Percentiles rank a stretch among this genome's conserved stretches.
Conservation (phyloP, 2,888 invertebrate species). For the Aspidapion aeneum region DNA sequence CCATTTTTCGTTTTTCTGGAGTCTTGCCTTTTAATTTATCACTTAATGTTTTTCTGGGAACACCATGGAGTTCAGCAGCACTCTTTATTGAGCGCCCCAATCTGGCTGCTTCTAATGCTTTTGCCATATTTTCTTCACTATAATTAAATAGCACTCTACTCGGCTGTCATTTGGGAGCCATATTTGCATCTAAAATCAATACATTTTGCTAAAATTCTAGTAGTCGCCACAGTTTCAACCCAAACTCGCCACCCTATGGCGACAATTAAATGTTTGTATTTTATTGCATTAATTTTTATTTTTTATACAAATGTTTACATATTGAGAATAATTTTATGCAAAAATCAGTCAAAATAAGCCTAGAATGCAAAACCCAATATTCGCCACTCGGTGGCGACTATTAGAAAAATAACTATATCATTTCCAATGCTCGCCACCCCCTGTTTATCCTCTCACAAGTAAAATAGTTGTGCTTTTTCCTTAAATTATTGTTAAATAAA, state of each 20-base stretch:
- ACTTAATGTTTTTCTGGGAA: conserved; percentile 8
- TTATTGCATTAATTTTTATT: neutral
- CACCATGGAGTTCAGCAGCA: conserved; percentile 8
- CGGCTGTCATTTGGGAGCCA: neutral
- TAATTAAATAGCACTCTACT: neutral
- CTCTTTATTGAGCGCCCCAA: conserved; percentile 13
- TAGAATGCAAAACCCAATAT: neutral
- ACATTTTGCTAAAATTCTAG: conserved; percentile 2
- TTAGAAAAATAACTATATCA: neutral
- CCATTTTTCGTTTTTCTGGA: conserved; percentile 13
- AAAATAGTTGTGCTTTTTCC: neutral
- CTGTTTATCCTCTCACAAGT: too few species aligned
- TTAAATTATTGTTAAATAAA: neutral
- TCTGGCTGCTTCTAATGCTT: conserved; percentile 8
- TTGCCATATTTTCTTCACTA: neutral
- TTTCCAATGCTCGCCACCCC: conserved; percentile 5
- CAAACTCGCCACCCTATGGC: conserved; percentile 6
- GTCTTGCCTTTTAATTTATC: conserved; percentile 14
- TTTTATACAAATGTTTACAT: too few species aligned
- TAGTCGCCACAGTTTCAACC: conserved; percentile 4
- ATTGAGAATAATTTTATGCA: neutral
- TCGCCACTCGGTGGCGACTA: conserved; percentile 5
- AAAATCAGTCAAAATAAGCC: neutral
- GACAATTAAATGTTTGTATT: conserved; percentile 2
- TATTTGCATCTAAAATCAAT: neutral